phyloP scores from a whole-genome alignment of 2,888 invertebrate species.

The Diaphora mendica region DNA sequence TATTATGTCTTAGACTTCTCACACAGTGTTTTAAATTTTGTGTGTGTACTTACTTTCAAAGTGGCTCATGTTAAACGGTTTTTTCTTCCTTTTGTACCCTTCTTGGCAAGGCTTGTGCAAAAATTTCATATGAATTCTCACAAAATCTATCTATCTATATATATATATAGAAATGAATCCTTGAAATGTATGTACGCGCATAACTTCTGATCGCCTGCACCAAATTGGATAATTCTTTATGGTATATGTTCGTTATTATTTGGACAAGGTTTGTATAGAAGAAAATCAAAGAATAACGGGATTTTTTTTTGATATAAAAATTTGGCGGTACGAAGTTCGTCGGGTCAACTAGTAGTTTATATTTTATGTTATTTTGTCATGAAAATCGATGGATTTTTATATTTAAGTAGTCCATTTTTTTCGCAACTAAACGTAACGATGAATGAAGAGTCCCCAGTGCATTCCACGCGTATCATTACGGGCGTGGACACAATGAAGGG shows the following conservation, averaged over 20 bases:
- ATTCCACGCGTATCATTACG: conserved; percentile 66
- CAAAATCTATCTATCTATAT: too few species aligned
- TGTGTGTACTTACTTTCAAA: neutral
- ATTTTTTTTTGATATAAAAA: too few species aligned
- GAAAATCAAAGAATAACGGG: too few species aligned
- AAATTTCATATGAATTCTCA: neutral
- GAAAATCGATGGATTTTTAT: neutral
- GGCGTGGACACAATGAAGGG: conserved; percentile 68
- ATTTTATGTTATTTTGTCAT: neutral
- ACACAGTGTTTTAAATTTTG: neutral
- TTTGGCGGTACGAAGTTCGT: too few species aligned
- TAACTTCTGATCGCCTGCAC: too few species aligned
- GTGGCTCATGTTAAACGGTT: neutral
- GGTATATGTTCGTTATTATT: too few species aligned
- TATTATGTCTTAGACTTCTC: neutral
- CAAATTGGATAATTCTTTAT: too few species aligned
- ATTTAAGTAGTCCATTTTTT: conserved; percentile 24
- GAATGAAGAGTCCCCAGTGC: conserved; percentile 62
- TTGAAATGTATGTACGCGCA: too few species aligned
- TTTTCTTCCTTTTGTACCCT: neutral
- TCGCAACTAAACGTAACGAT: conserved; percentile 63
- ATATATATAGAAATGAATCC: too few species aligned
- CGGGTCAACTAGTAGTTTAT: too few species aligned
- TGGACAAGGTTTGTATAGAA: too few species aligned
- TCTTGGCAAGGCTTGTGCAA: neutral